A percentile compares a stretch with the other conserved stretches of the same genome.
Conservation (phyloP, 1,140 invertebrate genomes). For the Paracyclopina nana region DNA sequence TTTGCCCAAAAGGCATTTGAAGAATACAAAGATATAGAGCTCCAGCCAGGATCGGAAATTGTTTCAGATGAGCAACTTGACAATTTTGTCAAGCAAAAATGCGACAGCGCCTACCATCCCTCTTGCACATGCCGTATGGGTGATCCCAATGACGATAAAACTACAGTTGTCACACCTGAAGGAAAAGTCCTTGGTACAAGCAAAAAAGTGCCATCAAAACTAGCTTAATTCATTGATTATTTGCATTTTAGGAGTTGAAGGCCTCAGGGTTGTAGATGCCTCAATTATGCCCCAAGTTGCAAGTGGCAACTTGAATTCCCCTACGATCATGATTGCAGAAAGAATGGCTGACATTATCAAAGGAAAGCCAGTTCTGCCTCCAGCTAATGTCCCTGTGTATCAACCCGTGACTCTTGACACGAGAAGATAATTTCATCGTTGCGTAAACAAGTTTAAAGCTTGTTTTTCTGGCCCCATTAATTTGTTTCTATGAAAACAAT, state of each 20-base stretch:
- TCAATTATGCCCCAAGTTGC: constrained; percentile 53
- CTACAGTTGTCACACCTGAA: constrained; percentile 4
- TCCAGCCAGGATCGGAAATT: constrained; percentile 3
- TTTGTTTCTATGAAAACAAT: too few relatives aligned
- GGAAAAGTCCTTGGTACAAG: constrained; percentile 7
- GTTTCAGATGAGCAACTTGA: constrained; percentile 6
- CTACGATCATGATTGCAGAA: constrained; percentile 66
- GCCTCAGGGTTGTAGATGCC: constrained; percentile 50
- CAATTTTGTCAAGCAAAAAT: constrained; percentile 8
- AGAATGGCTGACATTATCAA: constrained; percentile 65
- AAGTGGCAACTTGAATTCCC: constrained; percentile 58
- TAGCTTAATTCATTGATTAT: constrained; percentile 17
- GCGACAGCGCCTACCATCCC: constrained; percentile 33
- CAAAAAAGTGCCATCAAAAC: neutral
- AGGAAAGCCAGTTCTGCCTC: constrained; percentile 19
- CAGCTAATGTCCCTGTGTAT: neutral
- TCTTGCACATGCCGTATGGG: constrained; percentile 72
- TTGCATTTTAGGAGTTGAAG: constrained; percentile 42
- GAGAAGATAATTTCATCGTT: too few relatives aligned
- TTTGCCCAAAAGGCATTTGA: constrained; percentile 16
- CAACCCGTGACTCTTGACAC: too few relatives aligned
- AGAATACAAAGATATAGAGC: constrained; percentile 1
- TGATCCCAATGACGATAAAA: constrained; percentile 27
- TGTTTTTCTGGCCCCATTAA: too few relatives aligned
- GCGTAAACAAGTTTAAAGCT: too few relatives aligned